Base-by-base conservation (phyloP, 2,888 invertebrate genomes). In the Stenurella melanura region DNA sequence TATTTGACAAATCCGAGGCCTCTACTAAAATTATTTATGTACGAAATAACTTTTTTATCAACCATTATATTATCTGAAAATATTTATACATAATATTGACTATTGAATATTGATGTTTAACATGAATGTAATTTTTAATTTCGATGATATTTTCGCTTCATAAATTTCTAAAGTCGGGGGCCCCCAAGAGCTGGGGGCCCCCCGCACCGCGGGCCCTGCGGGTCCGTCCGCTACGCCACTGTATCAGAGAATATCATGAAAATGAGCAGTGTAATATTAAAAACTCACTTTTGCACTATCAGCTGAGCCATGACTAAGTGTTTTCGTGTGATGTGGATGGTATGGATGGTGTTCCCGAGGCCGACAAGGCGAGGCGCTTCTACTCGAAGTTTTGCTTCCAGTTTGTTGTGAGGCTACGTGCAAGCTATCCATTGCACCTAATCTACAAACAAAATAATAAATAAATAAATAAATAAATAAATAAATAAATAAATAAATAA, bases 331-430 rank as follows among this genome's bases (percentile, higher is more conserved):
- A 76, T 83, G 87, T 70, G 87, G 84, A 76, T 85, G 85, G 77
- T 81, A 84, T 17, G 82, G 34, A 61, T 84, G 84, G 71, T 82
- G 81, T 60, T 69, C 85, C 89, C 78, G 78, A 76, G 78, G 75
- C 68, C 90, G 91, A 84, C 84, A 92, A 76, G 93, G 93, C 54
- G 93, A 93, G 84, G 93, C 91, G 85, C 93, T 93, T 75, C 93
- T 88, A 83, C 93, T 93, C 58, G 93, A 92, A 61, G 91, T 92
- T 88, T 93, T 93, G 87, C 92, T 92, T 70, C 83, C 91, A 38
- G 82, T 77, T 75, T 87, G 89, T 82, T 87, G 87, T 56, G 80
- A 83, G 70, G 87, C 86, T 79, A 90, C 90, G 85, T 90, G 90
- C 87, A 91, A 86, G 85, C 90, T 90, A 82, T 90, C 90, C 90